A percentile compares a stretch with the other conserved stretches of the same genome.
phyloP scores from a whole-genome alignment of 2,888 invertebrate genomes.

The Scaptodrosophila latifasciaeformis region DNA sequence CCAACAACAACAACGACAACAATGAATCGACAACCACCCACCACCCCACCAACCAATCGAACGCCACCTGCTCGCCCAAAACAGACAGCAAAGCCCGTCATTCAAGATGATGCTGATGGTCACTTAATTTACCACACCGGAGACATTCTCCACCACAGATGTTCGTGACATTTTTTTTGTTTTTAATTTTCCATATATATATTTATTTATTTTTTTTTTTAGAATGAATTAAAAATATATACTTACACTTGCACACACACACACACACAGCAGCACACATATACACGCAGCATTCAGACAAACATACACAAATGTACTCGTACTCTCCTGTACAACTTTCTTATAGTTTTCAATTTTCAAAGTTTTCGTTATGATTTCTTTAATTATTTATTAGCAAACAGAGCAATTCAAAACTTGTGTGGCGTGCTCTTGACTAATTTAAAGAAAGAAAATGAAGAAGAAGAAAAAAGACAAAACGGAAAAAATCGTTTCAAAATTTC shows the following conservation, averaged over 20 bases:
- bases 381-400: conserved; percentile 36
- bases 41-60: conserved; percentile 20
- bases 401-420: background rate
- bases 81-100: conserved; percentile 82
- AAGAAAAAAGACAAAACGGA: conserved; percentile 7
- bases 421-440: conserved; percentile 27
- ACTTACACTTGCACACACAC: conserved; percentile 19
- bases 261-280: no score
- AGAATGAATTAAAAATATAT: conserved; percentile 24
- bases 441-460: no score
- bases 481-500: conserved; percentile 9
- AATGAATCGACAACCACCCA: conserved; percentile 24
- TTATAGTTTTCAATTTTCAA: conserved; percentile 47
- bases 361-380: conserved; percentile 53
- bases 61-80: conserved; percentile 28
- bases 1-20: conserved; percentile 25
- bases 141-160: conserved; percentile 99
- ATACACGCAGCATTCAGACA: no score
- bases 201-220: no score
- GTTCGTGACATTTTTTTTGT: conserved; percentile 89
- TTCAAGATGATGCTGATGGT: conserved; percentile 99
- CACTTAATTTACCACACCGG: conserved; percentile 99
- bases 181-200: conserved; percentile 68
- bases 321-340: conserved; percentile 30
- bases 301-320: conserved; percentile 24